Percentiles rank a stretch among this genome's conserved stretches.
Conservation (phyloP, 2,113 vertebrate species). For the Phainopepla nitens region DNA sequence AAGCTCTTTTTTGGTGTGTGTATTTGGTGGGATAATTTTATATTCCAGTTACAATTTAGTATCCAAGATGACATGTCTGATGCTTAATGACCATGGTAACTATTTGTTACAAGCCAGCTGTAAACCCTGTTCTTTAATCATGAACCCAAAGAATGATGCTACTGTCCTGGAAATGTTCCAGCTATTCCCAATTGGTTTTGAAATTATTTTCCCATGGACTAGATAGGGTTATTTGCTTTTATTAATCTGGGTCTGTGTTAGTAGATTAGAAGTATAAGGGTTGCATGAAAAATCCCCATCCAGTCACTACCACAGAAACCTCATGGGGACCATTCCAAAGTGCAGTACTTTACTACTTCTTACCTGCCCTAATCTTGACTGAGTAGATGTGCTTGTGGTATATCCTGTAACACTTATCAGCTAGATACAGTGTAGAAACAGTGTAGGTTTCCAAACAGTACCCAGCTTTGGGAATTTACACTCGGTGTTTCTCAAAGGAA, state of each 20-base stretch:
- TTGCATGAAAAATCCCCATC: not conserved
- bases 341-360: not conserved
- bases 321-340: not conserved
- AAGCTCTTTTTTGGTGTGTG: not conserved
- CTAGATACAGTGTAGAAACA: not conserved
- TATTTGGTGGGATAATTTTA: not conserved
- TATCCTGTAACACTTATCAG: not conserved
- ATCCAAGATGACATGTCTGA: not conserved
- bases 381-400: not conserved
- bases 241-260: not conserved
- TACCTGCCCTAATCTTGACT: not conserved
- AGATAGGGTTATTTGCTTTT: not conserved
- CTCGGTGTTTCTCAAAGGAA: not conserved
- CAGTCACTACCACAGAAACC: not conserved
- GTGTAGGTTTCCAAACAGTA: not conserved
- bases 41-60: not conserved
- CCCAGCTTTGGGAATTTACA: not conserved
- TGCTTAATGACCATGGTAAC: not conserved
- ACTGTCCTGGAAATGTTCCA: not conserved
- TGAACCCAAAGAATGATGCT: not conserved
- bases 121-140: not conserved
- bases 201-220: not conserved
- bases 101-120: not conserved
- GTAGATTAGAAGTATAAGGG: not conserved
- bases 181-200: not conserved